phyloP scores from a whole-genome alignment of 2,888 invertebrate genomes.

The Parnassius apollo region DNA sequence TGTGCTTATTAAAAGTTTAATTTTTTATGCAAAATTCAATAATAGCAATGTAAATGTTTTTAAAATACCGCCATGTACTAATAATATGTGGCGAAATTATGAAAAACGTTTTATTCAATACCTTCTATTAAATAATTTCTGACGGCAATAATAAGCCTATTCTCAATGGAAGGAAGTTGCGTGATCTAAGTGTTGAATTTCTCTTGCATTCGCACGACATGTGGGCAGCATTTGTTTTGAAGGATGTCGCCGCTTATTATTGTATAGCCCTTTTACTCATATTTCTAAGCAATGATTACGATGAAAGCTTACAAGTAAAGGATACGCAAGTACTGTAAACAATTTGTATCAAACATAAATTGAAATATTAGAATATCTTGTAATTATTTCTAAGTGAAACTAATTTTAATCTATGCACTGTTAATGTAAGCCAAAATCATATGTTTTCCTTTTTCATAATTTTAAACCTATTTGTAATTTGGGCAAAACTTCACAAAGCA shows the following conservation, averaged over 20 bases:
- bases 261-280: background rate
- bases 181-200: conserved; percentile 20
- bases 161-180: conserved; percentile 21
- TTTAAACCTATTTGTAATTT: too few species aligned
- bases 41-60: too few species aligned
- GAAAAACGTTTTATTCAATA: background rate
- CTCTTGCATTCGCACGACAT: conserved; percentile 25
- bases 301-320: background rate
- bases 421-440: too few species aligned
- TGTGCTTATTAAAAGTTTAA: too few species aligned
- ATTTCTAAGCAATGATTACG: conserved; percentile 4
- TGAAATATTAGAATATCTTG: too few species aligned
- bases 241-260: background rate
- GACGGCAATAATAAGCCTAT: conserved; percentile 10
- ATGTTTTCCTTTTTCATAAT: too few species aligned
- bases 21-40: too few species aligned
- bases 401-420: too few species aligned
- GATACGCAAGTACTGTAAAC: background rate
- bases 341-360: background rate
- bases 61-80: too few species aligned
- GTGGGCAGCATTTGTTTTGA: conserved; percentile 28
- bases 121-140: conserved; percentile 18
- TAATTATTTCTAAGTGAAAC: too few species aligned
- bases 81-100: background rate
- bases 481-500: too few species aligned